Percentiles rank a stretch among this genome's conserved stretches.
phyloP scores from a whole-genome alignment of 2,797 vertebrate species.

The Tolypeutes matacus region DNA sequence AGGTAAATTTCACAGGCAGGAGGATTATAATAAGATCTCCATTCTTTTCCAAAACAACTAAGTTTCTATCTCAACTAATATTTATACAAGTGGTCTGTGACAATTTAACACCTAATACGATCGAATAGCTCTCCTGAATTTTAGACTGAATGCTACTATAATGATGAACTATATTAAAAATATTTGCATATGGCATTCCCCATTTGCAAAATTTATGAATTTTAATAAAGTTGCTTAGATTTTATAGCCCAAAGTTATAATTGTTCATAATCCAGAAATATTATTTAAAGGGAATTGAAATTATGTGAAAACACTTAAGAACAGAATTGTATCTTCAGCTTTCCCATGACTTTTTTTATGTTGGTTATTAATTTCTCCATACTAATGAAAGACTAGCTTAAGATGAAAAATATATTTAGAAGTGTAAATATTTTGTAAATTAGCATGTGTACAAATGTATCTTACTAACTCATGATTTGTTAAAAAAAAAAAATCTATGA shows the following conservation, averaged over 20 bases:
- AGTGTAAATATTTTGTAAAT: constrained; percentile 56
- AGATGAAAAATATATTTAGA: constrained; percentile 19
- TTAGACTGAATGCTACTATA: constrained; percentile 79
- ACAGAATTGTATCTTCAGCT: constrained; percentile 62
- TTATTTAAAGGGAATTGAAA: constrained; percentile 69
- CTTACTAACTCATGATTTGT: constrained; percentile 9
- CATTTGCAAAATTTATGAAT: constrained; percentile 80
- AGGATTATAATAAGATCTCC: constrained; percentile 55
- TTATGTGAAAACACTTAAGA: constrained; percentile 76
- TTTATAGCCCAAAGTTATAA: constrained; percentile 71
- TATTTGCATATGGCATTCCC: constrained; percentile 80
- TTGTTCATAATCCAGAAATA: constrained; percentile 70
- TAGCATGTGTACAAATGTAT: constrained; percentile 12
- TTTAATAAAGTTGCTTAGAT: constrained; percentile 77
- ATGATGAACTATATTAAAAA: constrained; percentile 81
- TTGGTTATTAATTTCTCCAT: constrained; percentile 49
- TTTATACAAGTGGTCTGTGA: constrained; percentile 75
- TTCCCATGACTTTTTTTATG: constrained; percentile 58
- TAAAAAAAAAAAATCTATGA: not conserved
- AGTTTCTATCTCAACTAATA: constrained; percentile 72
- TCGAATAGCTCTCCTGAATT: constrained; percentile 83
- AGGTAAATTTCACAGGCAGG: constrained; percentile 43
- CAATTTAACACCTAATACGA: constrained; percentile 82
- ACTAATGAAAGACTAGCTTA: constrained; percentile 47
- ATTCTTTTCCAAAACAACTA: constrained; percentile 56